phyloP scores from a whole-genome alignment of 2,888 invertebrate species.

The Agrochola circellaris region DNA sequence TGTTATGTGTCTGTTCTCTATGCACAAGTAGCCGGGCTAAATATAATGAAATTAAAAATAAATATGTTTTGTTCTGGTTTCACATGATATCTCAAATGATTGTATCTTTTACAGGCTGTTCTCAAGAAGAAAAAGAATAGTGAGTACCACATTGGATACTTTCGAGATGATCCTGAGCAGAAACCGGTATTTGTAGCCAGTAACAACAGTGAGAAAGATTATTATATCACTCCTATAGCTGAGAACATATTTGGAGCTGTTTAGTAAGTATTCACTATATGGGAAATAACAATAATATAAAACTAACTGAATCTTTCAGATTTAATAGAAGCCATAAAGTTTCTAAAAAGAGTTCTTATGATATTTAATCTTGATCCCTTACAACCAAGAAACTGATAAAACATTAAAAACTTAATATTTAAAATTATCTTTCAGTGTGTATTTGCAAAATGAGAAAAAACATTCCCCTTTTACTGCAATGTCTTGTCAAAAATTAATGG shows the following conservation, averaged over 20 bases:
- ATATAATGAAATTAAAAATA: neutral
- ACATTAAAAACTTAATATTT: neutral
- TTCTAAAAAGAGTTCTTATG: neutral
- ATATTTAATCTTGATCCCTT: neutral
- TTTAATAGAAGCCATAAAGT: neutral
- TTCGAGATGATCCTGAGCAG: slow-evolving; percentile 95
- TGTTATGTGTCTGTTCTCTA: neutral
- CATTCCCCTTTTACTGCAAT: slow-evolving; percentile 92
- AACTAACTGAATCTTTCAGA: neutral
- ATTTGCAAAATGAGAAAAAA: slow-evolving; percentile 89
- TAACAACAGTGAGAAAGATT: slow-evolving; percentile 93
- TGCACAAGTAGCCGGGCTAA: neutral
- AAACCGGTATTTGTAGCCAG: slow-evolving; percentile 94
- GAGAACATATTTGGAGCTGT: slow-evolving; percentile 95
- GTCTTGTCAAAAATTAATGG: slow-evolving; percentile 91
- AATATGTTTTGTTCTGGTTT: neutral
- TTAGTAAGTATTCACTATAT: slow-evolving; percentile 89
- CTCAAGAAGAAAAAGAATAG: slow-evolving; percentile 92
- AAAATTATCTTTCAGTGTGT: slow-evolving; percentile 75
- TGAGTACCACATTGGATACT: slow-evolving; percentile 97
- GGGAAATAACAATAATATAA: neutral
- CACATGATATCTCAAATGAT: neutral
- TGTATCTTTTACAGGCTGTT: slow-evolving; percentile 90
- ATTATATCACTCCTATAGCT: slow-evolving; percentile 93
- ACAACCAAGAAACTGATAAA: neutral